phyloP scores from a whole-genome alignment of 2,797 vertebrate species.

The Phalloptychus januarius region DNA sequence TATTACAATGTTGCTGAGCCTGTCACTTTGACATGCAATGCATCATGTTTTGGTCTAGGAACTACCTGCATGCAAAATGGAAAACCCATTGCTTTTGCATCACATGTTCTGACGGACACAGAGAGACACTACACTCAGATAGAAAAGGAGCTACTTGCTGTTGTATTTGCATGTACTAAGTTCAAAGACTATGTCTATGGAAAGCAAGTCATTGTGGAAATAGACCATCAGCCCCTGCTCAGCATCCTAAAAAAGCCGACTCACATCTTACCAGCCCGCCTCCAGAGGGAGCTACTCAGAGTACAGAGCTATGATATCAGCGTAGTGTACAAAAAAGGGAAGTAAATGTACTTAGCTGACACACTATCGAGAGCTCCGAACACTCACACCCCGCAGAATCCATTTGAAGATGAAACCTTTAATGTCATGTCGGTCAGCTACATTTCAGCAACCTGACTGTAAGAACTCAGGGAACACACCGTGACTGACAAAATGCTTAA shows the following conservation, averaged over 20 bases:
- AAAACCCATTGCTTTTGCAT: slow-evolving; percentile 12
- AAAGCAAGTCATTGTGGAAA: slow-evolving; percentile 15
- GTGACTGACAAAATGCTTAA: not conserved
- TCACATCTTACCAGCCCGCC: not conserved
- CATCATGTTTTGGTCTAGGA: slow-evolving; percentile 20
- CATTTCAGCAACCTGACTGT: not conserved
- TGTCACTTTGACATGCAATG: slow-evolving; percentile 24
- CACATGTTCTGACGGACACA: slow-evolving; percentile 15
- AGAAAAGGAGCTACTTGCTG: slow-evolving; percentile 23
- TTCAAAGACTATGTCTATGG: slow-evolving; percentile 14
- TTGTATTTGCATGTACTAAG: slow-evolving; percentile 17
- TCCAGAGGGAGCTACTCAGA: too few relatives aligned
- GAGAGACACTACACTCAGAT: slow-evolving; percentile 24
- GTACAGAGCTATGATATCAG: too few relatives aligned
- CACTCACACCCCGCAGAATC: too few relatives aligned
- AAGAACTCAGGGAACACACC: not conserved
- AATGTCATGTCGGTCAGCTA: not conserved
- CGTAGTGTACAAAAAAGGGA: too few relatives aligned
- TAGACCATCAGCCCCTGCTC: slow-evolving; percentile 16
- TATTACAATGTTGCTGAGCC: slow-evolving; percentile 1
- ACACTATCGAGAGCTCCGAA: too few relatives aligned
- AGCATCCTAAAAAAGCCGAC: slow-evolving; percentile 5
- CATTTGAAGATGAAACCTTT: too few relatives aligned
- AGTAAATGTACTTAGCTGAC: too few relatives aligned
- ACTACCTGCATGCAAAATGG: slow-evolving; percentile 15